Evolutionary conservation across 2,113 vertebrate genomes (phyloP), one percentile per base, ranked within the genome.

Genomic region (Garra rufa): DNA sequence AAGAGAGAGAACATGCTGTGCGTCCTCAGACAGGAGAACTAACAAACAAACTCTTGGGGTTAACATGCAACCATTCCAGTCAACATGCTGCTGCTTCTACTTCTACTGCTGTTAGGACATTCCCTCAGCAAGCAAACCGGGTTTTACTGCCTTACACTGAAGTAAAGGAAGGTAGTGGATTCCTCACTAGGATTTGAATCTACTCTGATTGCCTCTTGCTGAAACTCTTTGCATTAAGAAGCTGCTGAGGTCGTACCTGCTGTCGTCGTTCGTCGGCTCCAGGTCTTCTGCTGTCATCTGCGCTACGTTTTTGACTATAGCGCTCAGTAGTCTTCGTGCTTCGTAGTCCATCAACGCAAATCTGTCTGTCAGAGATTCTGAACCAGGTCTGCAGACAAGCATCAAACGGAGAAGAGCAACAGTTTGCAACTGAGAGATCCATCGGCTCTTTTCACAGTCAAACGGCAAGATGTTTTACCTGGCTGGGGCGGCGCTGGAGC

Each of bases 281-380:
- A 96, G 90, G 50, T 98, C 96, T 59, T 96, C 95, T 4, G 95
- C 93, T 19, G 96, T 97, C 95, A 96, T 95, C 93, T 97, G 96
- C 87, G 97, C 87, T 82, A 97, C 97, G 88, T 96, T 96, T 92
- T 96, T 97, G 83, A 97, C 92, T 28, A 99, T 93, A 0, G 96
- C 96, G 46, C 96, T 97, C 92, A 99, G 93, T 91, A 99, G 94
- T 91, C 96, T 87, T 79, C 94, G 94, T 1, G 95, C 95, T 90
- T 99, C 96, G 0, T 97, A 96, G 83, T 98, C 96, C 41, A 93
- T 96, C 88, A 98, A 94, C 0, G 87, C 91, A 83, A 94, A 91
- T 41, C 91, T 93, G 59, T 97, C 97, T 10, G 96, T 91, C 86
- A 94, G 87, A 52, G 95, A 95, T 86, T 98, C 96, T 77, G 96